phyloP scores from a whole-genome alignment of 1,140 invertebrate genomes.

The Teleogryllus occipitalis region DNA sequence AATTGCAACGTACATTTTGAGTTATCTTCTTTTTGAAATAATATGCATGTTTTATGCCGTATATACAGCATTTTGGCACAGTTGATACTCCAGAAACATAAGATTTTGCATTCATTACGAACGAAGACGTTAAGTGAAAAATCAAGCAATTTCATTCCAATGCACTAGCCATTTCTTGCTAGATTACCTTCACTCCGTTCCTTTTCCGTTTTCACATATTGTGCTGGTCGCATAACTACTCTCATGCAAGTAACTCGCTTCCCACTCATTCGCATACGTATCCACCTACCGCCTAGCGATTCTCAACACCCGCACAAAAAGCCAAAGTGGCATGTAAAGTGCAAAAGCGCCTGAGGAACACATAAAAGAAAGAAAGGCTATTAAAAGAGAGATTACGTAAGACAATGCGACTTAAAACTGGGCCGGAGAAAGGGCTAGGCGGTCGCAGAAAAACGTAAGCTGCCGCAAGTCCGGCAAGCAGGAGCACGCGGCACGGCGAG shows the following conservation, averaged over 20 bases:
- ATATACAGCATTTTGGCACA: too few relatives aligned
- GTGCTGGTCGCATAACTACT: not conserved
- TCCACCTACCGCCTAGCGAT: not conserved
- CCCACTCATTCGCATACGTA: not conserved
- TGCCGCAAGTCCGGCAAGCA: not conserved
- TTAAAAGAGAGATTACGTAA: constrained; percentile 5
- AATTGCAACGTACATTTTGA: too few relatives aligned
- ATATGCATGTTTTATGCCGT: too few relatives aligned
- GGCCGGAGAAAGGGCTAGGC: not conserved
- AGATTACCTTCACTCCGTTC: too few relatives aligned
- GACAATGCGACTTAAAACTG: not conserved
- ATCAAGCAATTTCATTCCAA: too few relatives aligned
- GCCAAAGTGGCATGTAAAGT: not conserved
- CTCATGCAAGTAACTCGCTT: not conserved
- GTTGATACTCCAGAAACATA: too few relatives aligned
- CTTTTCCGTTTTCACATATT: too few relatives aligned
- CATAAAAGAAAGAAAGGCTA: not conserved
- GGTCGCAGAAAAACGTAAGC: not conserved
- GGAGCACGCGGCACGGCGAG: not conserved
- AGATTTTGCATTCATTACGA: too few relatives aligned
- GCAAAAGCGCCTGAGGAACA: not conserved
- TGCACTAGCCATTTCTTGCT: too few relatives aligned
- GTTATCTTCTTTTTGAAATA: too few relatives aligned
- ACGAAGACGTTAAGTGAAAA: too few relatives aligned
- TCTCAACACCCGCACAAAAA: not conserved